Evolutionary conservation across 2,113 vertebrate species (phyloP), one percentile per base, ranked within the genome.

Genomic region (Neolamprologus variostigma): DNA sequence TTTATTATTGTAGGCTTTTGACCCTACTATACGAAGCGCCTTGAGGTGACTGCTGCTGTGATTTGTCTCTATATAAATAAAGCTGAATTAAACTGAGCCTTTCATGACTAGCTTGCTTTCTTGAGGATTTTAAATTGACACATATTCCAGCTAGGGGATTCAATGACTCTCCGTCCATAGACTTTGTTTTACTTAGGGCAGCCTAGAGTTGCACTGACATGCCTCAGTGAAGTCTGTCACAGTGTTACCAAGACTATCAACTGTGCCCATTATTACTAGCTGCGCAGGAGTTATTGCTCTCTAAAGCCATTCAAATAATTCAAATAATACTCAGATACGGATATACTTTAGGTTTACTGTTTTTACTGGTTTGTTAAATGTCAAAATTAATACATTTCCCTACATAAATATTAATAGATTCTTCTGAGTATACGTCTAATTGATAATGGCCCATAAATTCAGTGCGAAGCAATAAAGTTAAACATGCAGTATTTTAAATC

Each of bases 401-500:
- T 28, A 78, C 16, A 78, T 50, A 50, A 50, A 50, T 78, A 50
- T 78, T 19, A 78, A 50, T 50, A 31, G 42, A 78, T 19, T 78
- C 9, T 28, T 19, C 42, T 50, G 40, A 50, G 14, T 1, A 50
- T 10, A 28, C 9, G 6, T 50, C 9, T 76, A 76, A 47, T 76
- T 76, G 26, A 50, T 78, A 12, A 78, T 12, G 9, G 7, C 2
- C 71, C 42, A 78, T 78, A 31, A 78, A 50, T 78, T 78, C 42
- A 78, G 16, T 50, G 16, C 2, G 1, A 19, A 12, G 16, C 16
- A 4, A 1, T 28, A 78, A 50, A 50, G 42, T 50, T 31, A 78
- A 78, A 50, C 71, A 78, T 78, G 26, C 71, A 40, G 26, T 73
- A 73, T 76, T 66, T 47, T 26, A 53, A 11, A 35, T n/a, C 17